Evolutionary conservation across 2,797 vertebrate genomes (phyloP), one percentile per base, ranked within the genome.

Genomic region (Psittacula echo): DNA sequence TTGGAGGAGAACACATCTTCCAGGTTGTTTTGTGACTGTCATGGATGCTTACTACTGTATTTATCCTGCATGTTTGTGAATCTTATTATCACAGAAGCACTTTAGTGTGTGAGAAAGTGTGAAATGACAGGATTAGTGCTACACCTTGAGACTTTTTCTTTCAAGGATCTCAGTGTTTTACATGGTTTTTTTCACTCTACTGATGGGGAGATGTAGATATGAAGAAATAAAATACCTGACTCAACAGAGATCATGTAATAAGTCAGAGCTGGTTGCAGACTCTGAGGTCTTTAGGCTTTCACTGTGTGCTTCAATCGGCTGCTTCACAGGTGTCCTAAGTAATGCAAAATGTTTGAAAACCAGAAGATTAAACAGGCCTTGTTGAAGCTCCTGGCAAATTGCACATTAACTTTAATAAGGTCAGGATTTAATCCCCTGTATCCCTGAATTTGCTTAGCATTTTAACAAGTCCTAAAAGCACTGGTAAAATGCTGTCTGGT

Each of bases 81-180:
- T 42, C 39, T 71, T 19, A 2, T 51, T 48, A 23, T 27, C 60
- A 32, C 41, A 5, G 0, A 6, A 45, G 56, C 22, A 41, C 79
- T 77, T 41, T 42, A 41, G 29, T 74, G 86, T 17, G 2, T 41
- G 73, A 75, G 51, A 13, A 39, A 76, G 76, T 22, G 68, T 66
- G 62, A 58, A 84, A 60, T 4, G 15, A 23, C 39, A 8, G 21
- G 6, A 44, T 37, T 10, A 13, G 16, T 37, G 0, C 32, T 13
- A 0, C 61, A 5, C 41, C 78, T 39, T 7, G 20, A 47, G 58
- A 14, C 30, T 29, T 41, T 12, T 27, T n/a, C 47, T 60, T 10
- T 60, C 1, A 1, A 20, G 37, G 53, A 37, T 73, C 32, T 39
- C 0, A 0, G 3, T 24, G 24, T 4, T 90, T 71, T 64, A 13